Evolutionary conservation across 2,888 invertebrate genomes (phyloP), one percentile per base, ranked within the genome.

Genomic region (Ormyrus nitidulus): DNA sequence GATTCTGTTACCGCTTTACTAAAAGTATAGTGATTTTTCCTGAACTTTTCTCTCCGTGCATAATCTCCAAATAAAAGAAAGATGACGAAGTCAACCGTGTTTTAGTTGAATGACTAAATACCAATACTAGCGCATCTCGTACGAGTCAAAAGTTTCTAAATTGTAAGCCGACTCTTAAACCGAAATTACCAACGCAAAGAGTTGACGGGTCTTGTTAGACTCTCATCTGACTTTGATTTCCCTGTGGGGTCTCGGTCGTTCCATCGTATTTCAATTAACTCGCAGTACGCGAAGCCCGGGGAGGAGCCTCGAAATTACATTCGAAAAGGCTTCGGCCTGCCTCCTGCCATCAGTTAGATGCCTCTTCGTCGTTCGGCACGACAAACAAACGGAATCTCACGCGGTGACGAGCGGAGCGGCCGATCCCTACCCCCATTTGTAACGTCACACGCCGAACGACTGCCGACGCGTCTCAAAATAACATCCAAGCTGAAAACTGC

Each of bases 371-470:
- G 56, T 0, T 34, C 10, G 53, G 4, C 13, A 44, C 68, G 68
- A 61, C 74, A 74, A 62, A 68, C 71, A 78, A 68, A 62, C 49
- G 70, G 34, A 56, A 78, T 19, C 72, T 58, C 58, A 49, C 71
- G 65, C 56, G 56, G 56, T 9, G 70, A 62, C 62, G 34, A 58
- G 58, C 56, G 19, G 49, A 72, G 11, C 53, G 49, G 75, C 3
- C 70, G 59, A 72, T 51, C 56, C 68, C 65, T 61, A 3, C 61
- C 61, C 61, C 80, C 77, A 80, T 80, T 80, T 80, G 69, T 80
- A 80, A 77, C 72, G 69, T 48, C 77, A 53, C 77, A 53, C 62
- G 34, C 59, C 56, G 54, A 58, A 64, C 48, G 77, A 77, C 66
- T 34, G 71, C 66, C 59, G 71, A 59, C n/a, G 71, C 13, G 44